Base-by-base conservation (phyloP, 2,888 invertebrate genomes). In the Pomacea canaliculata region DNA sequence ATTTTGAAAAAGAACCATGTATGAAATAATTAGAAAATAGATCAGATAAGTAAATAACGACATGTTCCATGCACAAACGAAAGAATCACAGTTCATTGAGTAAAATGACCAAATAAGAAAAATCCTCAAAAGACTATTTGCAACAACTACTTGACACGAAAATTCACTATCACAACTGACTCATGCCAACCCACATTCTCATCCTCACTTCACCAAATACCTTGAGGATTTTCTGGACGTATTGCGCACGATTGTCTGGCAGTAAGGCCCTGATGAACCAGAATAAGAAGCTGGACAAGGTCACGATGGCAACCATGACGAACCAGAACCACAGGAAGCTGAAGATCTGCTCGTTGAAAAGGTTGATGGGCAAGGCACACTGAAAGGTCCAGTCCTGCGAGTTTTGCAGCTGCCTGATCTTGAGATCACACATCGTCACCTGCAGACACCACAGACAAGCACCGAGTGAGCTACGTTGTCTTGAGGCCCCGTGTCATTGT, bases 321-420 rank as follows among this genome's bases (percentile, higher is more conserved):
- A 86, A 85, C 87, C 87, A 87, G 82, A 87, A 87, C 87, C 79
- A 79, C 37, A 88, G 80, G 79, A 88, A 87, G 49, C 84, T 84
- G 80, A 87, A 88, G 78, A 88, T 87, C 79, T 88, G 87, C 80
- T 88, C 88, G 82, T 88, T 88, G 79, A 88, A 88, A 69, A 88
- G 80, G 79, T 88, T 88, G 79, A 88, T 88, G 13, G 88, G 87
- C 27, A 88, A 79, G 2, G 85, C 85, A 70, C 87, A 87, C 76
- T 78, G 78, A 74, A 79, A 67, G 9, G 79, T 79, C 70, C 71
- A 76, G 16, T 73, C 67, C 60, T 63, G 71, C 18, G 78, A 46
- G 72, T 83, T 81, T 23, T 73, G 63, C 71, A 79, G 71, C 74
- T 81, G 80, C 60, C 80, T 68, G 51, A 81, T 71, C 66, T 80